These are phyloP conservation scores for Falcaria lacertinaria DNA, from an alignment of 2,888 invertebrate genomes.

Conservation along the genomic window DNA sequence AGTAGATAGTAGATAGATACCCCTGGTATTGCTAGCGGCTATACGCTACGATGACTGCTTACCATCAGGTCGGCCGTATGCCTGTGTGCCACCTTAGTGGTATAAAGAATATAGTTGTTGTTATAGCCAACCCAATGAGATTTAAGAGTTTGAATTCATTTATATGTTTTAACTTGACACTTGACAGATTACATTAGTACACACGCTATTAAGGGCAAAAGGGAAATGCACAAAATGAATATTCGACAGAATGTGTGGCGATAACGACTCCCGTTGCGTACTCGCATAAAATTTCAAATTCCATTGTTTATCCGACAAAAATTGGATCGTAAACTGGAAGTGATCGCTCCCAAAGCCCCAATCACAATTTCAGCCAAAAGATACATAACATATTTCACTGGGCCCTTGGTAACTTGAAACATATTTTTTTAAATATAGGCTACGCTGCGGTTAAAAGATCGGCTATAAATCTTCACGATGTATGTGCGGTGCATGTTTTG, in stretches of 20 bases:
- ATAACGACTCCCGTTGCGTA: constrained; percentile 33
- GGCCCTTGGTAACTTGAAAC: constrained; percentile 23
- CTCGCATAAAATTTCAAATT: constrained; percentile 63
- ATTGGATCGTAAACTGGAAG: constrained; percentile 69
- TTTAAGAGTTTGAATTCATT: no score
- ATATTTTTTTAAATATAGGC: constrained; percentile 41
- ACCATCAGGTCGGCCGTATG: no score
- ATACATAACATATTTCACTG: constrained; percentile 63
- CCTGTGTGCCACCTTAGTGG: no score
- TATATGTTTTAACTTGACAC: no score
- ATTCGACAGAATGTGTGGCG: constrained; percentile 30
- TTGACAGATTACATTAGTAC: no score
- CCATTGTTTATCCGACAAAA: constrained; percentile 68
- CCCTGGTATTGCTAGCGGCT: no score
- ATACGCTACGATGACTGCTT: no score
- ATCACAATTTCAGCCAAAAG: constrained; percentile 65
- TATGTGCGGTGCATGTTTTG: constrained; percentile 40
- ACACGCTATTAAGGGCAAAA: no score
- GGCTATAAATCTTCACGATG: constrained; percentile 52
- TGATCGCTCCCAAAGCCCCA: constrained; percentile 70
- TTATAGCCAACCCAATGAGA: no score
- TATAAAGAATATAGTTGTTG: no score
- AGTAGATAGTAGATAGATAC: no score
- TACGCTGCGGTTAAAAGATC: constrained; percentile 53
- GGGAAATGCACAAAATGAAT: constrained; percentile 17